phyloP scores from a whole-genome alignment of 2,888 invertebrate genomes.

The Nomada fabriciana region DNA sequence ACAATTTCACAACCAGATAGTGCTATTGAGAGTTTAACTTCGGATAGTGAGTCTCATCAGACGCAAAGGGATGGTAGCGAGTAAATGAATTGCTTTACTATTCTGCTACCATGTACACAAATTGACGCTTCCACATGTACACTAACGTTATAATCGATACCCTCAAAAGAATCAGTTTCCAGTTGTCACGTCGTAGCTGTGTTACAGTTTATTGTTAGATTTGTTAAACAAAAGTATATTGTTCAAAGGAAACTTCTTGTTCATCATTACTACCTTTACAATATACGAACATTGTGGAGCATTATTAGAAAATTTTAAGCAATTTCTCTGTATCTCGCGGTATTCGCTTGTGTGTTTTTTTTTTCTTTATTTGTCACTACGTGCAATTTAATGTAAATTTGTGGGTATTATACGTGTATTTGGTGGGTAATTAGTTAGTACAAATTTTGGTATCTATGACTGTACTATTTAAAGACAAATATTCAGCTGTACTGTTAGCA shows the following conservation, averaged over 20 bases:
- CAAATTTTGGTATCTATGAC: slow-evolving; percentile 62
- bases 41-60: slow-evolving; percentile 78
- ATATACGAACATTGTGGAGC: slow-evolving; percentile 29
- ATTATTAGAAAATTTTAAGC: slow-evolving; percentile 28
- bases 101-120: slow-evolving; percentile 33
- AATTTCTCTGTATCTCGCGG: slow-evolving; percentile 27
- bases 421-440: slow-evolving; percentile 64
- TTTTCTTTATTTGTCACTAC: slow-evolving; percentile 42
- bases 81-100: slow-evolving; percentile 47
- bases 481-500: slow-evolving; percentile 53
- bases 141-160: slow-evolving; percentile 48
- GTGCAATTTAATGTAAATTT: slow-evolving; percentile 56
- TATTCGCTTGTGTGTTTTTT: slow-evolving; percentile 43
- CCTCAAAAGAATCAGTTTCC: slow-evolving; percentile 47
- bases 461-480: slow-evolving; percentile 63
- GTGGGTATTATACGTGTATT: slow-evolving; percentile 54
- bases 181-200: slow-evolving; percentile 41
- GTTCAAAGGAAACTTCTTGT: slow-evolving; percentile 43
- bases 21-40: slow-evolving; percentile 77
- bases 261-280: slow-evolving; percentile 46
- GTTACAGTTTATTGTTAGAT: slow-evolving; percentile 55
- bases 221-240: slow-evolving; percentile 50
- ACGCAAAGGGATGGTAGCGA: slow-evolving; percentile 76
- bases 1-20: slow-evolving; percentile 80
- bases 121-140: slow-evolving; percentile 55